Conservation (phyloP, 2,888 invertebrate species). For the Aspidapion aeneum region DNA sequence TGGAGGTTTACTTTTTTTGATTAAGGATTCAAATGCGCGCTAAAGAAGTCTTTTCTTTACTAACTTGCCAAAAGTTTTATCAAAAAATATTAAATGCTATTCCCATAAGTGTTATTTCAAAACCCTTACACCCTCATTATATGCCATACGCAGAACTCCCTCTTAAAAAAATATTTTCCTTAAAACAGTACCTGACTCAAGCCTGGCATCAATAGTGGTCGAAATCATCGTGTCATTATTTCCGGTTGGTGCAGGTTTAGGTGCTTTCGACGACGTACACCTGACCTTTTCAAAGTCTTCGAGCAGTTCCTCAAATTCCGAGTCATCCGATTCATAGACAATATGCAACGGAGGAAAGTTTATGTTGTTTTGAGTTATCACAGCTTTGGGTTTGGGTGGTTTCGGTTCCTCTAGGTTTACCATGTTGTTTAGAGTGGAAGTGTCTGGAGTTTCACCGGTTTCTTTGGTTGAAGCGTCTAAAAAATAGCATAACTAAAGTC, state of each 20-base stretch:
- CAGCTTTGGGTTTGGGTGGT: conserved; percentile 16
- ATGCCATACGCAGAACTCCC: no score
- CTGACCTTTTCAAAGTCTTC: conserved; percentile 60
- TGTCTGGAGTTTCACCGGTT: background rate
- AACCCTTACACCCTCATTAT: no score
- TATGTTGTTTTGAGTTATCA: conserved; percentile 38
- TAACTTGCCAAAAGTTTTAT: no score
- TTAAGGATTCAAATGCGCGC: no score
- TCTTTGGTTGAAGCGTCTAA: background rate
- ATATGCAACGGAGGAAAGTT: conserved; percentile 58
- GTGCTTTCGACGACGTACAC: conserved; percentile 50
- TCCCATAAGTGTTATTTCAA: no score
- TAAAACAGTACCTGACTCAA: conserved; percentile 57
- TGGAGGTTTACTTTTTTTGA: no score
- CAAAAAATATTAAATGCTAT: no score
- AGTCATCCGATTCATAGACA: conserved; percentile 77
- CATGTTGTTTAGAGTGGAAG: background rate
- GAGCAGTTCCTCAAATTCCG: conserved; percentile 74
- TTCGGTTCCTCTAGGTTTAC: conserved; percentile 19
- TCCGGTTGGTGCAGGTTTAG: conserved; percentile 28
- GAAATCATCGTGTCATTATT: conserved; percentile 48
- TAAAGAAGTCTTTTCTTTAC: no score
- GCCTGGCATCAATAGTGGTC: conserved; percentile 70
- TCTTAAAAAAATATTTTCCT: no score
- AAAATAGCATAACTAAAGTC: no score